Evolutionary conservation across 1,140 invertebrate species (phyloP).

Genomic region (Meloidogyne floridensis): DNA sequence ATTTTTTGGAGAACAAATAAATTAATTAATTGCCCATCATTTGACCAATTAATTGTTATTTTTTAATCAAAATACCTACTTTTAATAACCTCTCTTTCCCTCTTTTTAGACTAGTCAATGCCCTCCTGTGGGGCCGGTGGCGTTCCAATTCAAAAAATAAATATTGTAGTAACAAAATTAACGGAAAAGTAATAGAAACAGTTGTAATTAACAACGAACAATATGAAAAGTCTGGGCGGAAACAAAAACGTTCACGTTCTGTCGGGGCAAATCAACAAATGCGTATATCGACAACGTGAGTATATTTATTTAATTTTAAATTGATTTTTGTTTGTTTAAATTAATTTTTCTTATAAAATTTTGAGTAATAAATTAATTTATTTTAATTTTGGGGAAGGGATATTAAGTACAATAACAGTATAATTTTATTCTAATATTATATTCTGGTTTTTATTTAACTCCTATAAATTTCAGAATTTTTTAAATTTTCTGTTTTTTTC

Average conservation of each 20-base stretch:
- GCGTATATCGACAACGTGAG: conserved; percentile 27
- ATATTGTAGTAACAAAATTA: conserved; percentile 1
- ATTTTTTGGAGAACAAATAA: too few species aligned
- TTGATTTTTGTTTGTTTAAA: not conserved
- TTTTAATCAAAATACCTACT: too few species aligned
- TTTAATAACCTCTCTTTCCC: not conserved
- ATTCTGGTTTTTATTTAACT: too few species aligned
- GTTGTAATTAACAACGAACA: not conserved
- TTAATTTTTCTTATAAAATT: not conserved
- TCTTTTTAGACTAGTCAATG: not conserved
- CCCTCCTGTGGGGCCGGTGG: not conserved
- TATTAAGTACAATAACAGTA: too few species aligned
- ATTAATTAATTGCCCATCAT: too few species aligned
- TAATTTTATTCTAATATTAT: not conserved
- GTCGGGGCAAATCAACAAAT: conserved; percentile 38
- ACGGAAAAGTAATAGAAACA: not conserved
- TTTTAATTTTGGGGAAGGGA: not conserved
- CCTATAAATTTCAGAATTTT: too few species aligned
- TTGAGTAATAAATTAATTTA: not conserved
- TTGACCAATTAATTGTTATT: too few species aligned
- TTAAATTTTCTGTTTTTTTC: too few species aligned
- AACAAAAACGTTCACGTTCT: conserved; percentile 38
- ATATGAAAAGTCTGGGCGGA: not conserved
- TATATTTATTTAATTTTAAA: not conserved
- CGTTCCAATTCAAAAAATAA: conserved; percentile 2